Conservation (phyloP, 2,888 invertebrate genomes). For the Adelognathus sp. region DNA sequence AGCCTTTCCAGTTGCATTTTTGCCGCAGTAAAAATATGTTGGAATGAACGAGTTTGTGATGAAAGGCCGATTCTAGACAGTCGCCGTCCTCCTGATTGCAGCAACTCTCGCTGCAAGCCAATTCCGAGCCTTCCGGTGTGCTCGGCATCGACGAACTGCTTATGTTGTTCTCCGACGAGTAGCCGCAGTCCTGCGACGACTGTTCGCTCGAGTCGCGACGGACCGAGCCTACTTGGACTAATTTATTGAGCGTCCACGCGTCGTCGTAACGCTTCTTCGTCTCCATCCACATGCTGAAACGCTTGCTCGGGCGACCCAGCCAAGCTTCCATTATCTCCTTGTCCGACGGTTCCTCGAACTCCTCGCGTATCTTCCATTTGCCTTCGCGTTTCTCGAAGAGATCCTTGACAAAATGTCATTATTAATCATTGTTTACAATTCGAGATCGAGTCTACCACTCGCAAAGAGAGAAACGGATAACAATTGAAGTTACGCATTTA, state of each 20-base stretch:
- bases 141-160: constrained; percentile 91
- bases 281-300: constrained; percentile 76
- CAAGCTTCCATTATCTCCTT: constrained; percentile 75
- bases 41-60: constrained; percentile 69
- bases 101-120: constrained; percentile 94
- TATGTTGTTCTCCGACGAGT: constrained; percentile 92
- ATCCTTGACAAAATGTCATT: constrained; percentile 58
- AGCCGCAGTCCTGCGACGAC: constrained; percentile 91
- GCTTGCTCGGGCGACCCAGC: constrained; percentile 73
- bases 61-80: constrained; percentile 74
- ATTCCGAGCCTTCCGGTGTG: constrained; percentile 94
- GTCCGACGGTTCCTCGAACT: constrained; percentile 68
- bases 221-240: constrained; percentile 62
- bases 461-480: too few species aligned
- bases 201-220: constrained; percentile 85
- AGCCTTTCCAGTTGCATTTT: constrained; percentile 81
- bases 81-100: constrained; percentile 87
- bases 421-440: too few species aligned
- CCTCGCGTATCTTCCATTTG: constrained; percentile 64
- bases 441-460: too few species aligned
- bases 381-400: constrained; percentile 66
- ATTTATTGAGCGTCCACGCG: constrained; percentile 82
- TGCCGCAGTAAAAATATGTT: constrained; percentile 73
- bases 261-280: constrained; percentile 80
- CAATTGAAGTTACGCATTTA: too few species aligned